Base-by-base conservation (phyloP, 2,113 vertebrate species). In the Pedetes capensis region DNA sequence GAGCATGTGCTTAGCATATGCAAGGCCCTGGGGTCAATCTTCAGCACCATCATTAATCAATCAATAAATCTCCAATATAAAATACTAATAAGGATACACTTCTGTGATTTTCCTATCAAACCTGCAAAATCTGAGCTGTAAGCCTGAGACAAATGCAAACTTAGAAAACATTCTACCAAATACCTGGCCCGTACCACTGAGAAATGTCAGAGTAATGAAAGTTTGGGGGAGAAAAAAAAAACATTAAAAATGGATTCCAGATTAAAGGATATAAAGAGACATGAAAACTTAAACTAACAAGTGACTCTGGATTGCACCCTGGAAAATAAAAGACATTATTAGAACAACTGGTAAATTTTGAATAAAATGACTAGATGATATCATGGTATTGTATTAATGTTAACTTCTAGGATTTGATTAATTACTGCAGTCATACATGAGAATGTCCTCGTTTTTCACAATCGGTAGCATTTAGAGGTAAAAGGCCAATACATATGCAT, bases 231-330 rank as follows among this genome's bases (percentile, higher is more conserved):
- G 34, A 44, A 27, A 34, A 20, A 8, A 69, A 34, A 25, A 55
- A 64, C 9, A 4, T 14, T 47, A 63, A 89, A 78, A 89, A 90
- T 39, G 17, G 63, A 55, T 53, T 91, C 18, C 66, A 74, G 13
- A 95, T 88, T 85, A 91, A 91, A 63, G n/a, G 32, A 84, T 61
- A 79, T 29, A 91, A 68, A 17, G 13, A 55, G 64, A 82, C n/a
- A 42, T 13, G 20, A 78, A 16, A 53, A 81, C 1, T 64, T 68
- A 95, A 89, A 63, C 37, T 25, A 83, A 27, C 37, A 59, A 81
- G 22, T 81, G 37, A 80, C 51, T 42, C 49, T 83, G 42, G 32
- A 57, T 42, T 69, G 68, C 12, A 74, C 80, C 14, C 34, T 81
- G 66, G 53, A 85, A 7, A 51, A 89, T 12, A 75, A 66, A 59